Conservation (phyloP, 2,888 invertebrate species). For the Phortica magna region DNA sequence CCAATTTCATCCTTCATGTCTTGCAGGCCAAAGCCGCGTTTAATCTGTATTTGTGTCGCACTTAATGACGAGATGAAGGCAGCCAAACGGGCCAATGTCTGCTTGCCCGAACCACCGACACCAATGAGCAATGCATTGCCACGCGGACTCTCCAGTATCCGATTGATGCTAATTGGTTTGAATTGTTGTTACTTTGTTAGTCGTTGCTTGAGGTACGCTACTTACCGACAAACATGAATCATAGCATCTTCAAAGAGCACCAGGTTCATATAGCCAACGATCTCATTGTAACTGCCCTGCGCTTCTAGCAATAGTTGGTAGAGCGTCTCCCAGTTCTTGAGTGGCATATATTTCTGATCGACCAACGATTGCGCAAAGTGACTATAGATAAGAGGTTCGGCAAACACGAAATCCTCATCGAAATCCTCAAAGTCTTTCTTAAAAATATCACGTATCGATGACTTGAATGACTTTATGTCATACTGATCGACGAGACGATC, state of each 20-base stretch:
- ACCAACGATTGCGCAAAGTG: slow-evolving; percentile 93
- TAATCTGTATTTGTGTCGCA: slow-evolving; percentile 94
- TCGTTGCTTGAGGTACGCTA: background rate
- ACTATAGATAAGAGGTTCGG: slow-evolving; percentile 90
- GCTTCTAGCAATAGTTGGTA: slow-evolving; percentile 89
- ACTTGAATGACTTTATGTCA: slow-evolving; percentile 87
- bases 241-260: slow-evolving; percentile 98
- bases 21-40: slow-evolving; percentile 90
- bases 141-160: slow-evolving; percentile 93
- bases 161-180: slow-evolving; percentile 84
- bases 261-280: slow-evolving; percentile 94
- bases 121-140: slow-evolving; percentile 96
- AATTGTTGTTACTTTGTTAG: background rate
- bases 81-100: slow-evolving; percentile 92
- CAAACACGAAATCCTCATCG: slow-evolving; percentile 87
- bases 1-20: slow-evolving; percentile 89
- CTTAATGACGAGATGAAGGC: slow-evolving; percentile 94
- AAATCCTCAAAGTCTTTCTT: slow-evolving; percentile 89
- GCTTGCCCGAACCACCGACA: slow-evolving; percentile 97
- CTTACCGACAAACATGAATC: slow-evolving; percentile 90
- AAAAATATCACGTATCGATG: slow-evolving; percentile 86
- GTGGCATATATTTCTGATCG: slow-evolving; percentile 90
- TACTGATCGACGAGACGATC: slow-evolving; percentile 92
- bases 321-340: slow-evolving; percentile 86
- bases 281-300: slow-evolving; percentile 90